Evolutionary conservation across 2,113 vertebrate species (phyloP), one percentile per base, ranked within the genome.

Genomic region (Scomber scombrus): DNA sequence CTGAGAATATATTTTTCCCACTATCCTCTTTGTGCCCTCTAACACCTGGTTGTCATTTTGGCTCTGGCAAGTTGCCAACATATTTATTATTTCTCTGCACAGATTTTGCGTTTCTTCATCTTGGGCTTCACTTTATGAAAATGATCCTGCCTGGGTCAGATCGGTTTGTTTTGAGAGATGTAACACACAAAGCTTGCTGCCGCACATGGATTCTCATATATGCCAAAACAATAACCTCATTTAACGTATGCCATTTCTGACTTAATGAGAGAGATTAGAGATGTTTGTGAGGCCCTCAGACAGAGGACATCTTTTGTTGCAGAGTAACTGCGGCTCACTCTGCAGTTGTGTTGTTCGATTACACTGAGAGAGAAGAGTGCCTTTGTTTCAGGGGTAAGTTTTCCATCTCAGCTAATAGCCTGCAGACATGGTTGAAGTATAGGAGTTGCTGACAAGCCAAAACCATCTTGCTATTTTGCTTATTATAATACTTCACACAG

Each of bases 401-500:
- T 91, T 88, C 85, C 86, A 85, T 87, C 85, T 83, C 89, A 79
- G 91, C 87, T 92, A 95, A 95, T 93, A 91, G 93, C 85, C 90
- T 87, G 68, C 88, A 88, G 88, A 93, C 84, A 80, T 78, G 80
- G 83, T 91, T 91, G 85, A 90, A 86, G 89, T 85, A 80, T 84
- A 69, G 65, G 80, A 89, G 69, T 69, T 89, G 92, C 89, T 85
- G 92, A 91, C 85, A 82, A 88, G 85, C 88, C 84, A 91, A 87
- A 89, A 90, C 77, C 84, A 81, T 89, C 86, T 83, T 69, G 84
- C 89, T 87, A 81, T 91, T 93, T 90, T 89, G 89, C 93, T 93
- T 93, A 91, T 92, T 93, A 91, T 86, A 84, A 92, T 91, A 89
- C 87, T 94, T 94, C 92, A 92, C 86, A 88, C 88, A 75, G 82